Evolutionary conservation across 2,888 invertebrate genomes (phyloP).

Genomic region (Folsomia manolachei): DNA sequence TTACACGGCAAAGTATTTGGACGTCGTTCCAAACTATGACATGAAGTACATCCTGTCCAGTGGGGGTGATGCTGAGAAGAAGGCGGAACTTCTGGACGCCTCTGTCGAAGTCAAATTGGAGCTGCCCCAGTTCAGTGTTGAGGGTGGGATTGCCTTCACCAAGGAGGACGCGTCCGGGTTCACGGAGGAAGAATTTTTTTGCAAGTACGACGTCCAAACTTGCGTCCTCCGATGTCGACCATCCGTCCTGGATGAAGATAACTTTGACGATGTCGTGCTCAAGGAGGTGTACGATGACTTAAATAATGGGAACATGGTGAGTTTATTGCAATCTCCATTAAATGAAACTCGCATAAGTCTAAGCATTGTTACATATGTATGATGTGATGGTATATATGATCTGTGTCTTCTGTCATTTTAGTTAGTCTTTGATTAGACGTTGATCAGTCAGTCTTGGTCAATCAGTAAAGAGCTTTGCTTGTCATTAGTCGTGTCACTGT

Average conservation of each 20-base stretch:
- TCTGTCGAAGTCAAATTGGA: conserved; percentile 5
- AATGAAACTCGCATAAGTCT: too few relatives aligned
- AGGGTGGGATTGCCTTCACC: background rate
- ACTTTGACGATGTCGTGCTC: background rate
- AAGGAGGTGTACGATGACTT: background rate
- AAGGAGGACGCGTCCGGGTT: background rate
- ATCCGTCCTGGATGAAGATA: background rate
- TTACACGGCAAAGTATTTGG: conserved; percentile 6
- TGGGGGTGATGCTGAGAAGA: background rate
- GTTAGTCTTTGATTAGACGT: too few relatives aligned
- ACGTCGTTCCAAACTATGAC: background rate
- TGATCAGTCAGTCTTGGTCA: too few relatives aligned
- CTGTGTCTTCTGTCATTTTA: too few relatives aligned
- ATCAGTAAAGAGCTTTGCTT: too few relatives aligned
- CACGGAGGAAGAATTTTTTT: conserved; percentile 10
- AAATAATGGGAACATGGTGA: too few relatives aligned
- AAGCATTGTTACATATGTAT: too few relatives aligned
- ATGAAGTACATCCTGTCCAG: background rate
- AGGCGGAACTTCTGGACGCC: background rate
- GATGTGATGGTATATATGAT: too few relatives aligned
- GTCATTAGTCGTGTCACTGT: too few relatives aligned
- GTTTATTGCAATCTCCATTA: too few relatives aligned
- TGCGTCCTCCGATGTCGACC: background rate
- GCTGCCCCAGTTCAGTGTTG: background rate
- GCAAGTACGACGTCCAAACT: conserved; percentile 6